Evolutionary conservation across 2,113 vertebrate species (phyloP).

Genomic region (Myxocyprinus asiaticus): DNA sequence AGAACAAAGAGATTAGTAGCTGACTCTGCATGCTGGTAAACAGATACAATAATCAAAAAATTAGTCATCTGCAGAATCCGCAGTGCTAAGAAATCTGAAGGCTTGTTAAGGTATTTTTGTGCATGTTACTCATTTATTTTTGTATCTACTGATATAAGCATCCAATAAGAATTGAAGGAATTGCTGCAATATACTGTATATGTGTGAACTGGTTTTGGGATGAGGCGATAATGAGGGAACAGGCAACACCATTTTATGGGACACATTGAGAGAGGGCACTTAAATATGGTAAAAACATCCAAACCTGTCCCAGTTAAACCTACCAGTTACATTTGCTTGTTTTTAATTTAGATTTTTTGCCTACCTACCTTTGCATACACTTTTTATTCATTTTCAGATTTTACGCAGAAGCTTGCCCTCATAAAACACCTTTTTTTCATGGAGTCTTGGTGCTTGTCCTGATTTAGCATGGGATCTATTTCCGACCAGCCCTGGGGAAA

Average conservation of each 20-base stretch:
- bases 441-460: slow-evolving; percentile 60
- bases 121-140: too few species aligned
- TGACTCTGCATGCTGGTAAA: too few species aligned
- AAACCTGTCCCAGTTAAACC: slow-evolving; percentile 1
- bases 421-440: slow-evolving; percentile 40
- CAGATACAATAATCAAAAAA: too few species aligned
- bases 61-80: too few species aligned
- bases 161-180: too few species aligned
- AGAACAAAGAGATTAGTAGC: too few species aligned
- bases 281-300: background rate
- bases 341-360: background rate
- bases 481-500: slow-evolving; percentile 70
- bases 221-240: background rate
- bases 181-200: too few species aligned
- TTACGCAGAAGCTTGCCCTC: background rate
- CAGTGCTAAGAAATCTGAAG: too few species aligned
- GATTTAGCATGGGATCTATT: slow-evolving; percentile 77
- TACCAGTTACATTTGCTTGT: background rate
- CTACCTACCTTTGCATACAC: background rate
- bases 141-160: background rate
- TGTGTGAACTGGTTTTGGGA: background rate
- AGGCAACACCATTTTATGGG: slow-evolving; percentile 12
- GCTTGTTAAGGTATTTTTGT: too few species aligned
- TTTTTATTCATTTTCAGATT: background rate
- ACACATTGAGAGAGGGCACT: background rate